Evolutionary conservation across 2,113 vertebrate species (phyloP), one percentile per base, ranked within the genome.

Genomic region (Sinocyclocheilus maitianheensis): DNA sequence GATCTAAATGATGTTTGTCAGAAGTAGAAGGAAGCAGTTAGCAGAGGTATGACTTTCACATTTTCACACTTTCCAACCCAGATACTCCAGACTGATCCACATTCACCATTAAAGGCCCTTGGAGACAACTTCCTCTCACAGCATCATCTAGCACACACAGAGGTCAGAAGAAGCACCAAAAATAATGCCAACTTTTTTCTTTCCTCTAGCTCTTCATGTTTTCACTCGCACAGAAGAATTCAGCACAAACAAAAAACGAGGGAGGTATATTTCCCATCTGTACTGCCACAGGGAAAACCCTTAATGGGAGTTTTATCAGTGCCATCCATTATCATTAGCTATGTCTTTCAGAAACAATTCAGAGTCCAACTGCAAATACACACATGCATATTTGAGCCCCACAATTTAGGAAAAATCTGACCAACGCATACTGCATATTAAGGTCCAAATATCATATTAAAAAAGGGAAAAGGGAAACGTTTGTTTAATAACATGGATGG

Each of bases 251-350:
- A 75, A 30, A 63, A 46, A 77, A 71, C 8, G 14, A 48, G 30
- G 3, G 30, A 76, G 51, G 16, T 43, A 76, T 12, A 51, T 13
- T 77, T 63, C 20, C 51, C 53, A 58, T n/a, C 30, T 60, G 55
- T 86, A 71, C 58, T 90, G 88, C 91, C 89, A 90, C 30, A 13
- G 22, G 63, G 48, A 37, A 69, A 85, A 51, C 65, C n/a, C 55
- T n/a, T 48, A 60, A 79, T 79, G 18, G 22, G 82, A 87, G 84
- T 91, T 91, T 91, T 85, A 91, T 92, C 91, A 86, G 80, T 65
- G 84, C 86, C 86, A 90, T 90, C 86, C 1, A 30, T 84, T 48
- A 55, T 72, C 84, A 60, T 48, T 82, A 92, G 85, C 88, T 58
- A 26, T 13, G 40, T 62, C 24, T 12, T 13, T 22, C 53, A 34